phyloP scores from a whole-genome alignment of 1,140 invertebrate genomes.

The Drosophila oshimai region DNA sequence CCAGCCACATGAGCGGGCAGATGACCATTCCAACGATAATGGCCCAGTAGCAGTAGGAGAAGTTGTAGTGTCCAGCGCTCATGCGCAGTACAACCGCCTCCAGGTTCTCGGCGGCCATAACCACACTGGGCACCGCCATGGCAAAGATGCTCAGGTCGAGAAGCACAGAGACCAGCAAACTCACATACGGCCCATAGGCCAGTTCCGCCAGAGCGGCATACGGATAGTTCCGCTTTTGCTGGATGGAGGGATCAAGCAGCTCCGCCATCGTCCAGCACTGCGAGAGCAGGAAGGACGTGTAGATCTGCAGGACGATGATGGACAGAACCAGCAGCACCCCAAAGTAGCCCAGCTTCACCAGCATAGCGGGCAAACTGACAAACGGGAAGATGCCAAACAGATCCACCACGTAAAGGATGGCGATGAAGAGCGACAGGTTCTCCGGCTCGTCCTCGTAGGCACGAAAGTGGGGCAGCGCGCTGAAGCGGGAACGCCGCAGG shows the following conservation, averaged over 20 bases:
- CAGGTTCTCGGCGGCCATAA: conserved; percentile 90
- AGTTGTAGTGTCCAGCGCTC: conserved; percentile 84
- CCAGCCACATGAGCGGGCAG: conserved; percentile 91
- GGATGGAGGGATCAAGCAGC: conserved; percentile 86
- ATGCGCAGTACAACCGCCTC: conserved; percentile 88
- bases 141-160: conserved; percentile 89
- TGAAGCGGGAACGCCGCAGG: conserved; percentile 67
- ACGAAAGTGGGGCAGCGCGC: conserved; percentile 75
- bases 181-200: conserved; percentile 85
- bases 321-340: conserved; percentile 87
- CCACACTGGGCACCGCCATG: conserved; percentile 89
- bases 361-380: conserved; percentile 87
- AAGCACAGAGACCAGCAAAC: conserved; percentile 86
- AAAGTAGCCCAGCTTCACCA: conserved; percentile 89
- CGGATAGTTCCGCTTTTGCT: conserved; percentile 88
- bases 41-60: conserved; percentile 91
- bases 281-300: conserved; percentile 89
- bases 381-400: conserved; percentile 92
- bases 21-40: conserved; percentile 87
- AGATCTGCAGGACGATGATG: conserved; percentile 88
- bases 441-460: conserved; percentile 59
- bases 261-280: conserved; percentile 89
- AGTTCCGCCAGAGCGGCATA: conserved; percentile 89
- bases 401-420: conserved; percentile 89
- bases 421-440: conserved; percentile 85